A percentile compares a stretch with the other conserved stretches of the same genome.
phyloP scores from a whole-genome alignment of 1,140 invertebrate genomes.

The Drosophila ercepeae region DNA sequence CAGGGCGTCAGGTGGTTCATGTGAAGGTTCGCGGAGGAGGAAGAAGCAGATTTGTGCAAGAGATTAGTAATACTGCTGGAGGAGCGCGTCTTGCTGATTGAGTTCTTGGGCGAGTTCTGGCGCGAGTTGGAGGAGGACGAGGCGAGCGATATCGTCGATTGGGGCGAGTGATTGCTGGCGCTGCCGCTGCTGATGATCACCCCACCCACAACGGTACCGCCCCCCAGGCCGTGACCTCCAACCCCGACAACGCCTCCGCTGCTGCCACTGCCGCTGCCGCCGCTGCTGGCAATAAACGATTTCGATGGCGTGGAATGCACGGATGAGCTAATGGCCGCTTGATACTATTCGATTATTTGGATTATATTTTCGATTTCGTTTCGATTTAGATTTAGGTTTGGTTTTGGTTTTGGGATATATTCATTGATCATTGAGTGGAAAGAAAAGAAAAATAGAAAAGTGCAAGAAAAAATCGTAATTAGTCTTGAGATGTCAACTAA shows the following conservation, averaged over 20 bases:
- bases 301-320: slow-evolving; percentile 87
- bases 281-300: slow-evolving; percentile 84
- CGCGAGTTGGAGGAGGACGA: slow-evolving; percentile 85
- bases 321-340: slow-evolving; percentile 84
- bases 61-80: slow-evolving; percentile 84
- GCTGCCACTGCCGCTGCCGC: slow-evolving; percentile 52
- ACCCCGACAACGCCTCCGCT: slow-evolving; percentile 12
- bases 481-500: slow-evolving; percentile 68
- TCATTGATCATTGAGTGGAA: slow-evolving; percentile 41
- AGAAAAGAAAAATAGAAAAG: slow-evolving; percentile 81
- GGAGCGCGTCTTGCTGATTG: slow-evolving; percentile 84
- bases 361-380: slow-evolving; percentile 18
- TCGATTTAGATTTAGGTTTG: slow-evolving; percentile 28
- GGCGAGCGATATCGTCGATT: slow-evolving; percentile 84
- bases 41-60: slow-evolving; percentile 84
- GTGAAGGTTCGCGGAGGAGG: slow-evolving; percentile 77
- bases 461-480: slow-evolving; percentile 78
- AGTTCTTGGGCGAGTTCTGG: slow-evolving; percentile 84
- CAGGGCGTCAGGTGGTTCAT: slow-evolving; percentile 48
- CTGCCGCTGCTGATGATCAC: slow-evolving; percentile 52
- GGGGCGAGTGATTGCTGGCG: slow-evolving; percentile 72
- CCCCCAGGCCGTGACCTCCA: slow-evolving; percentile 64
- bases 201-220: slow-evolving; percentile 66
- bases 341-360: slow-evolving; percentile 69
- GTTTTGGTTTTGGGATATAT: slow-evolving; percentile 32